Evolutionary conservation across 1,140 invertebrate genomes (phyloP).

Genomic region (Drosophila novamexicana): DNA sequence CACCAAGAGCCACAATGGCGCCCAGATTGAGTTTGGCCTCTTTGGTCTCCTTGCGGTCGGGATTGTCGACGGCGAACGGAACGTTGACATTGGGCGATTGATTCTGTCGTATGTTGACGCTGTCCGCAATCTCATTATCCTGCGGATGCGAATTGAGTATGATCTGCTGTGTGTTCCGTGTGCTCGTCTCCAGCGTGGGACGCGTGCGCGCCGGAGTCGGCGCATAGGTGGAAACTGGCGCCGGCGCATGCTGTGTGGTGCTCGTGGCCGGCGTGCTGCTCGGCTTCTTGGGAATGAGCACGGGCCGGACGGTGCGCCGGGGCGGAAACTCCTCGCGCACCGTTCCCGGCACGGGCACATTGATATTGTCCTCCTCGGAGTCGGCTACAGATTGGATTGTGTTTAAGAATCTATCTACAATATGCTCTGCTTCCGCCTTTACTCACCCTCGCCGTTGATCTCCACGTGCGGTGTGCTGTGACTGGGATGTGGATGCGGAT

Average conservation of each 20-base stretch:
- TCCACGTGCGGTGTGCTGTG: conserved; percentile 71
- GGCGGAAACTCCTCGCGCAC: conserved; percentile 83
- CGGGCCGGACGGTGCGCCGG: conserved; percentile 73
- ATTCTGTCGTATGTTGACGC: conserved; percentile 85
- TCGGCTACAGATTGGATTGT: conserved; percentile 40
- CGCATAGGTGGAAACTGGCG: conserved; percentile 54
- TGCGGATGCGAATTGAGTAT: conserved; percentile 88
- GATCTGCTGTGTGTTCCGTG: conserved; percentile 85
- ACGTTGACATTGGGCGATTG: conserved; percentile 88
- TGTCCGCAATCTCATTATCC: conserved; percentile 86
- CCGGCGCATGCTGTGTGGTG: conserved; percentile 45
- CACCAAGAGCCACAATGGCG: conserved; percentile 94
- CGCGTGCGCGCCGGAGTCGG: conserved; percentile 49
- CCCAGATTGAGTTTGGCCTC: conserved; percentile 92
- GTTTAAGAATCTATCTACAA: neutral
- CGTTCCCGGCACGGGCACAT: conserved; percentile 77
- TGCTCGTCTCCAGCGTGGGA: conserved; percentile 71
- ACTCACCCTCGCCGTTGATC: conserved; percentile 79
- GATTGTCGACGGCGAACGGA: conserved; percentile 88
- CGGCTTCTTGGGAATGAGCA: conserved; percentile 76
- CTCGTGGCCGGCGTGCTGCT: conserved; percentile 66
- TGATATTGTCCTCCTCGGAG: conserved; percentile 77
- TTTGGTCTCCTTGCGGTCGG: conserved; percentile 87
- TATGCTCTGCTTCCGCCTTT: no score
- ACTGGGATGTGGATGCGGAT: conserved; percentile 48